Conservation (phyloP, 2,888 invertebrate species). For the Phyto melanocephala region DNA sequence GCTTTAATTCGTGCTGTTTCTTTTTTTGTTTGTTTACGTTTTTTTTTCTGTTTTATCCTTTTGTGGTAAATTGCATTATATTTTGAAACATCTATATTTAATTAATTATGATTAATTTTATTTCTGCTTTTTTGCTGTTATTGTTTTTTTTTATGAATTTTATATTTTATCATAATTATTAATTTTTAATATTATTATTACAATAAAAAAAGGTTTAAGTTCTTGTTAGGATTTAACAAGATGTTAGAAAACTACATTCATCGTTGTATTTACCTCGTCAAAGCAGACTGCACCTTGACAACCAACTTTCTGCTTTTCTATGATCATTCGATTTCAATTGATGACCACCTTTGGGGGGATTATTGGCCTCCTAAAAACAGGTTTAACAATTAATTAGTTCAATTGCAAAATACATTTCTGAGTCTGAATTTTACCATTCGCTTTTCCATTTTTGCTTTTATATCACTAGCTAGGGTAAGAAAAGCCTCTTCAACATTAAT, state of each 20-base stretch:
- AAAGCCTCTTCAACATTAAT: conserved; percentile 99
- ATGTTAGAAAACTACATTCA: conserved; percentile 76
- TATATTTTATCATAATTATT: conserved; percentile 63
- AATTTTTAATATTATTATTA: conserved; percentile 63
- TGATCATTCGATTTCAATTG: conserved; percentile 89
- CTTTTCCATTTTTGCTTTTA: conserved; percentile 98
- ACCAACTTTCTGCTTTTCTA: conserved; percentile 90
- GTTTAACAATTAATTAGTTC: conserved; percentile 4
- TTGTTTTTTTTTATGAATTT: conserved; percentile 57
- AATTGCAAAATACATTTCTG: conserved; percentile 9
- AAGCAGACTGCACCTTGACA: conserved; percentile 92
- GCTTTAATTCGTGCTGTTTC: conserved; percentile 40
- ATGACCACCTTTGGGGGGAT: conserved; percentile 91
- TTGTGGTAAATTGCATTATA: conserved; percentile 61
- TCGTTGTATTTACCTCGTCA: conserved; percentile 82
- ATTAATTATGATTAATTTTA: conserved; percentile 62
- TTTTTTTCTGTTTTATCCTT: conserved; percentile 32
- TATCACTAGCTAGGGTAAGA: conserved; percentile 97
- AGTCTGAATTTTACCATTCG: conserved; percentile 86
- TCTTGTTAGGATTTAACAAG: conserved; percentile 72
- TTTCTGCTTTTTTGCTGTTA: conserved; percentile 42
- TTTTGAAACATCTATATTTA: conserved; percentile 62
- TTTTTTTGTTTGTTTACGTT: conserved; percentile 19
- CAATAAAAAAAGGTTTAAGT: conserved; percentile 66
- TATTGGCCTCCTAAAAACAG: conserved; percentile 88